A percentile compares a stretch with the other conserved stretches of the same genome.
phyloP scores from a whole-genome alignment of 2,888 invertebrate genomes.

The Andrena hattorfiana region DNA sequence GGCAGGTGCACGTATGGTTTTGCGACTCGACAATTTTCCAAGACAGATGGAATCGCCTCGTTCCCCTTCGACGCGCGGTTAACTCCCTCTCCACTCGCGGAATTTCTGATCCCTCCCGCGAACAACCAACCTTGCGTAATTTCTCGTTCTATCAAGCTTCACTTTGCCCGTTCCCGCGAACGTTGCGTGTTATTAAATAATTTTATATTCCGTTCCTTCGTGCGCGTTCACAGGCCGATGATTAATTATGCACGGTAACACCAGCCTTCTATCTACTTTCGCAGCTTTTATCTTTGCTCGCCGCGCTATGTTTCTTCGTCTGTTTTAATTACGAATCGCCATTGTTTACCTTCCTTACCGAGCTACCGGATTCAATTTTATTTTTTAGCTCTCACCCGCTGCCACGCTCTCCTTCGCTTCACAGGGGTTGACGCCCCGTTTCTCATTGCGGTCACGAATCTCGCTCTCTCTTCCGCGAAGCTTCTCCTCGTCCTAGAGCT shows the following conservation, averaged over 20 bases:
- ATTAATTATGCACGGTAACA: slow-evolving; percentile 48
- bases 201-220: slow-evolving; percentile 31
- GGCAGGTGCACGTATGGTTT: neutral
- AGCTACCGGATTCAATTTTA: slow-evolving; percentile 47
- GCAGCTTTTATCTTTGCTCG: slow-evolving; percentile 39
- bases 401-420: neutral
- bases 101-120: neutral
- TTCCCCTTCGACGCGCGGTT: neutral
- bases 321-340: slow-evolving; percentile 56
- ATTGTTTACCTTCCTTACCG: slow-evolving; percentile 41
- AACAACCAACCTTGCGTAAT: neutral
- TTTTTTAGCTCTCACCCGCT: slow-evolving; percentile 13
- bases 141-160: neutral
- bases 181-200: slow-evolving; percentile 38
- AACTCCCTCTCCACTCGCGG: neutral
- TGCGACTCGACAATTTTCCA: neutral
- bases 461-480: neutral
- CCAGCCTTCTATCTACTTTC: slow-evolving; percentile 29
- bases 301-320: slow-evolving; percentile 40
- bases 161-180: neutral
- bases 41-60: neutral
- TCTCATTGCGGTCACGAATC: neutral
- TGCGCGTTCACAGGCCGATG: slow-evolving; percentile 17
- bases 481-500: neutral
- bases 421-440: neutral